phyloP scores from a whole-genome alignment of 2,113 vertebrate species.

The Poeciliopsis prolifica region DNA sequence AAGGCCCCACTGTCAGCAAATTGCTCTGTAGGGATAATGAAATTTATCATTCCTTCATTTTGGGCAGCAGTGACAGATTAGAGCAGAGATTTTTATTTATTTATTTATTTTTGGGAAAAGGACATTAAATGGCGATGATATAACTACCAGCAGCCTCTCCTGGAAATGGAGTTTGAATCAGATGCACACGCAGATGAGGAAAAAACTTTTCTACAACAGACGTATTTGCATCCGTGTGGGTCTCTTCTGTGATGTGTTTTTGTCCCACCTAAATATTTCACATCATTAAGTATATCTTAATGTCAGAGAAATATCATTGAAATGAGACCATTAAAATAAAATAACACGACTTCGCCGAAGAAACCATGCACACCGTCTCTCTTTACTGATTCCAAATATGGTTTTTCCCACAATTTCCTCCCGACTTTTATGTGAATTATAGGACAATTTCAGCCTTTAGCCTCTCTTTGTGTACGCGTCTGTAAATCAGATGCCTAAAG shows the following conservation, averaged over 20 bases:
- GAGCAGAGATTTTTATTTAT: constrained; percentile 5
- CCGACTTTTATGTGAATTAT: background rate
- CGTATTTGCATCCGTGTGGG: too few relatives aligned
- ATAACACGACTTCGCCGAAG: background rate
- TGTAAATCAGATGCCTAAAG: constrained; percentile 5
- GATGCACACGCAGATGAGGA: background rate
- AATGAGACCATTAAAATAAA: background rate
- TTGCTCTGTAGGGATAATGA: constrained; percentile 4
- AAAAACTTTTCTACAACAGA: too few relatives aligned
- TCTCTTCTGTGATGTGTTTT: too few relatives aligned
- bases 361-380: background rate
- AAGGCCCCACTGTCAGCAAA: background rate
- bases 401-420: background rate
- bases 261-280: too few relatives aligned
- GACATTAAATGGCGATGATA: constrained; percentile 11
- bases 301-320: too few relatives aligned
- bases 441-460: background rate
- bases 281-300: too few relatives aligned
- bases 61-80: constrained; percentile 39
- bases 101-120: constrained; percentile 18
- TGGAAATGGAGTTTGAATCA: background rate
- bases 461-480: background rate
- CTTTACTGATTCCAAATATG: background rate
- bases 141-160: constrained; percentile 8
- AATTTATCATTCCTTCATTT: constrained; percentile 32